A percentile compares a stretch with the other conserved stretches of the same genome.
These are phyloP conservation scores for Crocodylus rhombifer DNA, from an alignment of 2,797 vertebrate genomes.

Conservation along the genomic window DNA sequence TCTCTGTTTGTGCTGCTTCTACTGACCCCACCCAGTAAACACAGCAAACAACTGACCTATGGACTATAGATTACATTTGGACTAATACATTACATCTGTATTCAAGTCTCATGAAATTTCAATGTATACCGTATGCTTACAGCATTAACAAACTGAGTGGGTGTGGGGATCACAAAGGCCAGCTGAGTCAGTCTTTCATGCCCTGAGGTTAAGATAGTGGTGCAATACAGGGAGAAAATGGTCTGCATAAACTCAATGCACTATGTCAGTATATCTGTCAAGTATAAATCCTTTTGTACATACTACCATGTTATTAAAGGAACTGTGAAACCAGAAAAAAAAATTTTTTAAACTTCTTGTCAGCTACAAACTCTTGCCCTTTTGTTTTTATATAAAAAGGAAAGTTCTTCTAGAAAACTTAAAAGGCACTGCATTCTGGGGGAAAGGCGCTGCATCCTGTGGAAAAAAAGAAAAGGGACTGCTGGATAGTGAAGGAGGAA, in stretches of 20 bases:
- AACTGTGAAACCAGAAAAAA: background rate
- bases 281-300: background rate
- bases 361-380: background rate
- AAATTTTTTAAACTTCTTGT: background rate
- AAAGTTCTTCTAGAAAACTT: background rate
- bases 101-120: background rate
- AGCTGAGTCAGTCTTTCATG: background rate
- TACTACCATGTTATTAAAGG: background rate
- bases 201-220: background rate
- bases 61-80: background rate
- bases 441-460: background rate
- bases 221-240: background rate
- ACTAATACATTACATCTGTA: background rate
- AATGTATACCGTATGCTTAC: background rate
- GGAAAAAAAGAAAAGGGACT: background rate
- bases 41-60: background rate
- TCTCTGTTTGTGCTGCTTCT: background rate
- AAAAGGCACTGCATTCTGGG: background rate
- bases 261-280: background rate
- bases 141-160: background rate
- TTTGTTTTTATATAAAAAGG: conserved; percentile 6
- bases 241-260: background rate
- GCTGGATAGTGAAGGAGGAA: background rate
- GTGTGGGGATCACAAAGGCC: background rate
- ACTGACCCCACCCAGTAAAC: background rate